phyloP scores from a whole-genome alignment of 2,113 vertebrate genomes.

The Irena cyanogastra region DNA sequence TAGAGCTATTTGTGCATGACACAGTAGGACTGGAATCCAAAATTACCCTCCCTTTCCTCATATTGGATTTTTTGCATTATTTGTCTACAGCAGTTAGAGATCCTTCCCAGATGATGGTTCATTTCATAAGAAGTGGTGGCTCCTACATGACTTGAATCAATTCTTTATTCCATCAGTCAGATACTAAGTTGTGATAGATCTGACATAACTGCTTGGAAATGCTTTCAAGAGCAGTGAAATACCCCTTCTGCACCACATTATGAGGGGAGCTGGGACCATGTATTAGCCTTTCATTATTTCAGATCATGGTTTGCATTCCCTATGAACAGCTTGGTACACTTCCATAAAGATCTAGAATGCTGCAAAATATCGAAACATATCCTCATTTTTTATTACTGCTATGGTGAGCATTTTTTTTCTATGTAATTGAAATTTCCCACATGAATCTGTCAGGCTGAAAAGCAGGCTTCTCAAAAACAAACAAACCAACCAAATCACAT shows the following conservation, averaged over 20 bases:
- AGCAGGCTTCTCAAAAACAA: background rate
- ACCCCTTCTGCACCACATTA: background rate
- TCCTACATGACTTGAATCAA: background rate
- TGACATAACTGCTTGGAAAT: conserved; percentile 19
- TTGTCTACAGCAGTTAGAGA: background rate
- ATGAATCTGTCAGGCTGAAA: background rate
- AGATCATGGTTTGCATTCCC: conserved; percentile 43
- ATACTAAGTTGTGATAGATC: background rate
- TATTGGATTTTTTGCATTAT: background rate
- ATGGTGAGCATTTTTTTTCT: background rate
- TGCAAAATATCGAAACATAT: background rate
- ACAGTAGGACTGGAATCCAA: background rate
- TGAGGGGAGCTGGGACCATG: background rate
- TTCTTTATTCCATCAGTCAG: background rate
- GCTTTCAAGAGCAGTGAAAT: conserved; percentile 5
- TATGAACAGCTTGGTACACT: conserved; percentile 8
- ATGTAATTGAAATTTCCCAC: background rate
- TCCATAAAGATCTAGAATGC: conserved; percentile 19
- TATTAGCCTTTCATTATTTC: conserved; percentile 50
- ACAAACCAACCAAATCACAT: background rate
- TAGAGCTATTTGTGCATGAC: background rate
- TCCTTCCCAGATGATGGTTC: background rate
- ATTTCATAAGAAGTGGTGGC: background rate
- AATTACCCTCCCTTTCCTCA: background rate
- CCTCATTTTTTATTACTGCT: background rate